Conservation (phyloP, 30 jellyfish, hydroid and myxozoan species). For the Pelagia noctiluca region DNA sequence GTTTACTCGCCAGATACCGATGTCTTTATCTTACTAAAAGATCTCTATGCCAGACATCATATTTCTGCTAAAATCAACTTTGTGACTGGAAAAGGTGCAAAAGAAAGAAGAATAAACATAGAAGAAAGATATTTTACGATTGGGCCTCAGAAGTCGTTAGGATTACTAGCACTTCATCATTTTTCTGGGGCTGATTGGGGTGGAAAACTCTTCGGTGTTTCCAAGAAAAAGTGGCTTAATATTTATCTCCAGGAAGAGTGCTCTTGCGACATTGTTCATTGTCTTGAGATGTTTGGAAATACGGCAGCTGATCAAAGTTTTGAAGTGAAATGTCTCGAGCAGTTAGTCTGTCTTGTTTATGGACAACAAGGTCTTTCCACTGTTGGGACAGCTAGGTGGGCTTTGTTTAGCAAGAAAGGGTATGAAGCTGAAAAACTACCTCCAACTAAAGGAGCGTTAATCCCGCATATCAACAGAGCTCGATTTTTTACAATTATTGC, state of each 20-base stretch:
- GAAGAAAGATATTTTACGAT: background rate
- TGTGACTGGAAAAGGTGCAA: constrained; percentile 4
- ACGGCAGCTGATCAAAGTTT: constrained; percentile 4
- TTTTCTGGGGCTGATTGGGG: constrained; percentile 9
- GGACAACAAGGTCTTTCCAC: constrained; percentile 8
- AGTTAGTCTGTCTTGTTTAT: background rate
- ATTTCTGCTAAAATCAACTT: background rate
- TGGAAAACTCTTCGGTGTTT: background rate
- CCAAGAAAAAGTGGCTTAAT: constrained; percentile 3
- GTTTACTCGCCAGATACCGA: constrained; percentile 22
- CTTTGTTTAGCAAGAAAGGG: background rate
- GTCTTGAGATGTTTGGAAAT: constrained; percentile 1
- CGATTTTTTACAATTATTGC: too few species aligned
- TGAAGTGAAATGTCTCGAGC: constrained; percentile 6
- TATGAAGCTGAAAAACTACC: constrained; percentile 3
- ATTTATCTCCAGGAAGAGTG: constrained; percentile 1
- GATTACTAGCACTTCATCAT: constrained; percentile 3
- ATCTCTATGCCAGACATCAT: constrained; percentile 11
- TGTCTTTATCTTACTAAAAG: background rate
- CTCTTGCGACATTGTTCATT: background rate
- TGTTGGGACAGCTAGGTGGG: constrained; percentile 8
- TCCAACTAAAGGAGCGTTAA: constrained; percentile 1
- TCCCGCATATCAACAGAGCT: too few species aligned
- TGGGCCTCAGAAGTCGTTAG: constrained; percentile 9
- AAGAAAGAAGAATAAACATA: background rate